phyloP scores from a whole-genome alignment of 2,113 vertebrate genomes.

The Lanius ludovicianus region DNA sequence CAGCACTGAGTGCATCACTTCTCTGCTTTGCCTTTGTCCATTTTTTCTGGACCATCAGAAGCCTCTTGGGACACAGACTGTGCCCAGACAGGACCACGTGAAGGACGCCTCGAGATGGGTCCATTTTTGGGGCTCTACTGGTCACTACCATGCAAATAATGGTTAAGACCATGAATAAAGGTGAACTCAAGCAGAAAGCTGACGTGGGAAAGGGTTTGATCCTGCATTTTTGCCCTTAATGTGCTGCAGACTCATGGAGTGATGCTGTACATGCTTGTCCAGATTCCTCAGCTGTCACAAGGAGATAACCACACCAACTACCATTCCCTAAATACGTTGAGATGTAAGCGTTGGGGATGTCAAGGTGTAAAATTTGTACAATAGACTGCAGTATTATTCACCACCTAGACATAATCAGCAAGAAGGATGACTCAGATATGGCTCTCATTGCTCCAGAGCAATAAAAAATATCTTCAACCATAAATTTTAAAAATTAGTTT shows the following conservation, averaged over 20 bases:
- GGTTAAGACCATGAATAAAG: neutral
- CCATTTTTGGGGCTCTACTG: neutral
- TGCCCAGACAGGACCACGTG: neutral
- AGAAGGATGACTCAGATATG: constrained; percentile 31
- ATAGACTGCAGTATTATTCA: neutral
- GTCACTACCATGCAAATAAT: neutral
- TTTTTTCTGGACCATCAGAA: neutral
- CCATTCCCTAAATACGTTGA: neutral
- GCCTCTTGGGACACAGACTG: neutral
- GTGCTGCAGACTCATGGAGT: neutral
- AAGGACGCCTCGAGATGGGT: accelerated
- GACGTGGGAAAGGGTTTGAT: neutral
- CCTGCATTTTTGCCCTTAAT: neutral
- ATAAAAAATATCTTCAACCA: constrained; percentile 12
- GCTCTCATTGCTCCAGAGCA: neutral
- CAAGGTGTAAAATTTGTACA: neutral
- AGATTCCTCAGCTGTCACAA: neutral
- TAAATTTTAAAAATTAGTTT: constrained; percentile 53
- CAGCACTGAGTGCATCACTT: neutral
- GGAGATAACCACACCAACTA: neutral
- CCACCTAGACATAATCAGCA: constrained; percentile 23
- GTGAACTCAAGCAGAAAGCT: neutral
- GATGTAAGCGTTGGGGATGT: neutral
- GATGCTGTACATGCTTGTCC: neutral
- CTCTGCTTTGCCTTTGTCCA: neutral